phyloP scores from a whole-genome alignment of 2,113 vertebrate genomes.

The Scopus umbretta region DNA sequence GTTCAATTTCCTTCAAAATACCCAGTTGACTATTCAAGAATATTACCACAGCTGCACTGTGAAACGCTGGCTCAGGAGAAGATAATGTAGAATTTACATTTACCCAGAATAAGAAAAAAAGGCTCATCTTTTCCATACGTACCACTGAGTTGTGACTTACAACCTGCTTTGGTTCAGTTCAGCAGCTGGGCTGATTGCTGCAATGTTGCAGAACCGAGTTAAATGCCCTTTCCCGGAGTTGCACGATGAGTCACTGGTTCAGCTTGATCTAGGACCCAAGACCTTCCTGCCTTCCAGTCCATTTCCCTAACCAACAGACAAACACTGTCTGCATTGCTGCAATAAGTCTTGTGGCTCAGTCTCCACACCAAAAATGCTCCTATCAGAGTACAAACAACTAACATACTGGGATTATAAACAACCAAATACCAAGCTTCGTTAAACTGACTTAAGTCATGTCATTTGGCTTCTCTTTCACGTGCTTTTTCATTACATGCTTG shows the following conservation, averaged over 20 bases:
- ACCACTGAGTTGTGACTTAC: background rate
- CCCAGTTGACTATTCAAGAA: background rate
- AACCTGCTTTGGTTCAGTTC: background rate
- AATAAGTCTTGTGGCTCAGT: background rate
- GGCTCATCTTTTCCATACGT: background rate
- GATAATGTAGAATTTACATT: background rate
- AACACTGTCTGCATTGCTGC: conserved; percentile 24
- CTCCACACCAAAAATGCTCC: conserved; percentile 57
- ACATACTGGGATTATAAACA: conserved; percentile 66
- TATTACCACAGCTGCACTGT: background rate
- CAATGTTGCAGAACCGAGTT: background rate
- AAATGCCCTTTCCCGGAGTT: conserved; percentile 5
- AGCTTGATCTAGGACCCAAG: conserved; percentile 12
- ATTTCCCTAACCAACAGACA: background rate
- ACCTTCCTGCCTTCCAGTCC: conserved; percentile 14
- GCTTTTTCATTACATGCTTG: conserved; percentile 46
- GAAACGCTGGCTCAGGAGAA: background rate
- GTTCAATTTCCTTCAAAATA: background rate
- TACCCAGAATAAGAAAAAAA: background rate
- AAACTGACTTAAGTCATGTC: conserved; percentile 46
- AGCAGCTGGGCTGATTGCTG: background rate
- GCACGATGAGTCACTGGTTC: background rate
- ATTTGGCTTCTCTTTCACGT: conserved; percentile 58
- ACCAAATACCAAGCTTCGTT: conserved; percentile 61
- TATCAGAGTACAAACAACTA: conserved; percentile 69